Base-by-base conservation (phyloP, 2,888 invertebrate genomes). In the Cetonia aurata region DNA sequence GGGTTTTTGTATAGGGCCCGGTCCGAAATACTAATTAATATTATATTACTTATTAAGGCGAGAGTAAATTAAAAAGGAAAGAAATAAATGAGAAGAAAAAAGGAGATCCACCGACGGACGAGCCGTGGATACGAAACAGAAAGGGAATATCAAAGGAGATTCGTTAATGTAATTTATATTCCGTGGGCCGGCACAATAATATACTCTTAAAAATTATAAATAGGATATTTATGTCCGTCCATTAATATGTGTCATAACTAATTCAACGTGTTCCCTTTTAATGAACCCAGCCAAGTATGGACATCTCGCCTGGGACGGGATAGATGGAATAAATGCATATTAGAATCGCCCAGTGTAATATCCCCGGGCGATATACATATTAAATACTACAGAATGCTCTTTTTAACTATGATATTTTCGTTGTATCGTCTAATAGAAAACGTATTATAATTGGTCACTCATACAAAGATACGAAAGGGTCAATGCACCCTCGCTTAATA, bases 1-100 rank as follows among this genome's bases (percentile, higher is more conserved):
- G 15, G 17, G 56, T 17, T 15, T n/a, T 17, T 17, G 41, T 41
- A 56, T 13, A n/a, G 37, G 13, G 13, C 12, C 44, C 6, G 44
- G 70, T 48, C 66, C 69, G 69, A 67, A 72, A 60, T 71, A 74
- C 70, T 75, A 73, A 75, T 75, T 76, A 75, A 76, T 74, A 74
- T 73, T 74, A 74, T 74, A 75, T 73, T 75, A 71, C 66, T 71
- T 70, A 66, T 67, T 67, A 71, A 33, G 55, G 71, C 48, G 19
- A 46, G 44, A 41, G 44, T 46, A 68, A 62, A 67, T 48, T 56
- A 57, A 70, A 67, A 66, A 56, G 8, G 48, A 44, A 53, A 42
- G 52, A 50, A 52, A 37, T 33, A n/a, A 33, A 25, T 52, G 19
- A 8, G 25, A 53, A 9, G 53, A 67, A 44, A 25, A 41, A 53